Percentiles rank a stretch among this genome's conserved stretches.
phyloP scores from a whole-genome alignment of 2,888 invertebrate genomes.

The Parasteatoda lunata region DNA sequence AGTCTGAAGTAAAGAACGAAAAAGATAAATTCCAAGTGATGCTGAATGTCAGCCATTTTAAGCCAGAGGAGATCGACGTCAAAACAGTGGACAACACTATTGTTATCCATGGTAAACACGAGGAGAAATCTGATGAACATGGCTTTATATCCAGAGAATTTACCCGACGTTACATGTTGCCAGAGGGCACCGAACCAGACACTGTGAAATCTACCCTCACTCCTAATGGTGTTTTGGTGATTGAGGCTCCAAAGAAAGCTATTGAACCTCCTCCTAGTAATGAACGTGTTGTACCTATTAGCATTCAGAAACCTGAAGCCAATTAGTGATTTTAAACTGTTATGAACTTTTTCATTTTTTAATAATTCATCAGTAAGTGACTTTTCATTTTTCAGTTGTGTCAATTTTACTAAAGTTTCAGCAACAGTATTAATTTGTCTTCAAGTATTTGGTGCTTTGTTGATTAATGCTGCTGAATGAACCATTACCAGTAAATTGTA shows the following conservation, averaged over 20 bases:
- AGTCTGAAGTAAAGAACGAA: slow-evolving; percentile 56
- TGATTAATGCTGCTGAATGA: too few species aligned
- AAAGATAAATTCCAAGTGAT: slow-evolving; percentile 60
- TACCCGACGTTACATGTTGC: slow-evolving; percentile 68
- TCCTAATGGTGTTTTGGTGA: slow-evolving; percentile 64
- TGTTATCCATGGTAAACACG: slow-evolving; percentile 70
- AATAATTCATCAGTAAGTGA: background rate
- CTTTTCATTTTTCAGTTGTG: background rate
- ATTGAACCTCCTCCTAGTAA: slow-evolving; percentile 45
- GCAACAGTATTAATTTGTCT: too few species aligned
- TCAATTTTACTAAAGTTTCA: too few species aligned
- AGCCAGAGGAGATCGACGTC: slow-evolving; percentile 67
- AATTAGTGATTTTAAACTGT: background rate
- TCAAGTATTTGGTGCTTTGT: too few species aligned
- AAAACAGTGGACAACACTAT: slow-evolving; percentile 69
- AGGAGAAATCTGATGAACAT: slow-evolving; percentile 70
- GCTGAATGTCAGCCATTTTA: slow-evolving; percentile 68
- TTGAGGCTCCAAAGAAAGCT: slow-evolving; percentile 67
- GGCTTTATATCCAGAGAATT: slow-evolving; percentile 70
- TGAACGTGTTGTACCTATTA: slow-evolving; percentile 63
- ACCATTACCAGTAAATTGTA: too few species aligned
- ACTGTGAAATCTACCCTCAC: slow-evolving; percentile 64
- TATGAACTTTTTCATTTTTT: background rate
- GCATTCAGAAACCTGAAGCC: slow-evolving; percentile 20
- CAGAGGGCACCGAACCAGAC: slow-evolving; percentile 68